Evolutionary conservation across 2,888 invertebrate species (phyloP).

Genomic region (Digitonthophagus gazella): DNA sequence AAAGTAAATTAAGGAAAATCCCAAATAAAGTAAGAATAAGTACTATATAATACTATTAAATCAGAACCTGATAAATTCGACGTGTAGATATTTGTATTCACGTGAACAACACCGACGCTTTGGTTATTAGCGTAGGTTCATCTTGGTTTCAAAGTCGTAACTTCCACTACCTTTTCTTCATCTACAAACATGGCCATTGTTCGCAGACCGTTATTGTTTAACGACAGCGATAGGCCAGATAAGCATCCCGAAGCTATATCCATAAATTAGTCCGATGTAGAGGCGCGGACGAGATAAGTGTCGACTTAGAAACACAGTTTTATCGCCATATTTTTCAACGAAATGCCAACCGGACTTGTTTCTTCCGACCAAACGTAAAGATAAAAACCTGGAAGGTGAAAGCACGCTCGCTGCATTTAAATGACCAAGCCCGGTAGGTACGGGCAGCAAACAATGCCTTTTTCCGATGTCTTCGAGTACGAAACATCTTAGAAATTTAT

Average conservation of each 20-base stretch:
- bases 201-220: conserved; percentile 11
- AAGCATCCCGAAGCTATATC: conserved; percentile 2
- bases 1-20: too few species aligned
- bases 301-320: conserved; percentile 12
- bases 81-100: too few species aligned
- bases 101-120: too few species aligned
- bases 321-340: conserved; percentile 15
- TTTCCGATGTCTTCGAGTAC: neutral
- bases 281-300: conserved; percentile 7
- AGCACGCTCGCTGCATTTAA: conserved; percentile 13
- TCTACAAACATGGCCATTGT: conserved; percentile 3
- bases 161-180: neutral
- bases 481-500: conserved; percentile 15
- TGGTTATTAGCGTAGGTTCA: neutral
- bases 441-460: conserved; percentile 6
- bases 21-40: too few species aligned
- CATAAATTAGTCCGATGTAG: conserved; percentile 7
- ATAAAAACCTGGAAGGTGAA: conserved; percentile 10
- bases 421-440: conserved; percentile 8
- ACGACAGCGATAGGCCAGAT: conserved; percentile 10
- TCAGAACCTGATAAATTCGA: too few species aligned
- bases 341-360: conserved; percentile 2
- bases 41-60: too few species aligned
- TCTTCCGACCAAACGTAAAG: conserved; percentile 7
- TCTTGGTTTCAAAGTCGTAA: neutral